These are phyloP conservation scores for Plectrocnemia conspersa DNA, from an alignment of 1,140 invertebrate genomes.

Conservation along the genomic window DNA sequence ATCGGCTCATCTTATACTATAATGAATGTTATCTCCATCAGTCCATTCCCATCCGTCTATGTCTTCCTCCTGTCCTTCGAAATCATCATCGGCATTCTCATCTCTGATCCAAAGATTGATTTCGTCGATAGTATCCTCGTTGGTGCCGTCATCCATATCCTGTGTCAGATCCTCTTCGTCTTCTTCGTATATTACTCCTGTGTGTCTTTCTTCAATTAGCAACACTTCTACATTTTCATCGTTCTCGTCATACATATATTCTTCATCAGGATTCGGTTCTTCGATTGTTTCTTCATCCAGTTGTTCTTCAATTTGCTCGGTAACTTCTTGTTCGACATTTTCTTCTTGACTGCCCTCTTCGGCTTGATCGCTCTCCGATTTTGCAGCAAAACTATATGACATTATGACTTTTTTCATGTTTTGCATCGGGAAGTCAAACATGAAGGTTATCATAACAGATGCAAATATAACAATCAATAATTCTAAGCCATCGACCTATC, in stretches of 20 bases:
- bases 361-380: constrained; percentile 29
- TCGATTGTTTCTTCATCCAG: constrained; percentile 40
- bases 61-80: constrained; percentile 37
- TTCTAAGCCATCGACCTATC: constrained; percentile 47
- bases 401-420: constrained; percentile 57
- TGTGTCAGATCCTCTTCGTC: constrained; percentile 38
- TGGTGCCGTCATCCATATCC: constrained; percentile 41
- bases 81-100: constrained; percentile 26
- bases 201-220: constrained; percentile 40
- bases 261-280: constrained; percentile 45
- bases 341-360: constrained; percentile 46
- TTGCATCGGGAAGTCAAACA: constrained; percentile 65
- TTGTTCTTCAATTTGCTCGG: constrained; percentile 33
- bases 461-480: constrained; percentile 46
- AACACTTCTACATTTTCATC: constrained; percentile 41
- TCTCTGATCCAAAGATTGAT: constrained; percentile 42
- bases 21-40: constrained; percentile 21
- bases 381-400: constrained; percentile 34
- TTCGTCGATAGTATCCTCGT: constrained; percentile 40
- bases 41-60: constrained; percentile 50
- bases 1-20: constrained; percentile 19
- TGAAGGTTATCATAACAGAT: constrained; percentile 57
- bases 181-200: constrained; percentile 49
- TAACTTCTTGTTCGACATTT: constrained; percentile 45
- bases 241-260: constrained; percentile 40